Conservation (phyloP, 2,888 invertebrate species). For the Drosophila falleni region DNA sequence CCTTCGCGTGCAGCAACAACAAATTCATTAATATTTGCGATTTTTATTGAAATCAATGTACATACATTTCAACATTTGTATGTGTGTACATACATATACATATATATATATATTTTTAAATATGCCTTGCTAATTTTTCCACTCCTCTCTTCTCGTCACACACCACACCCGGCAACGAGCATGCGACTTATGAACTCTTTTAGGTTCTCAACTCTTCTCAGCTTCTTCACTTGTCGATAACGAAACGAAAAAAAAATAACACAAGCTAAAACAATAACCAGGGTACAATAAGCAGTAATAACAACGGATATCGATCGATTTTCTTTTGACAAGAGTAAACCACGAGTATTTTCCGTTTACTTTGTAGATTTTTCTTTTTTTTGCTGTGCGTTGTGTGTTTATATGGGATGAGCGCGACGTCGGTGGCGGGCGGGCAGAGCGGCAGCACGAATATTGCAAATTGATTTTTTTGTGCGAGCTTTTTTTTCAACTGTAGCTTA, state of each 20-base stretch:
- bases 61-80: constrained; percentile 20
- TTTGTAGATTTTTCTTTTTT: constrained; percentile 22
- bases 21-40: constrained; percentile 60
- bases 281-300: constrained; percentile 25
- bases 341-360: constrained; percentile 24
- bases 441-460: constrained; percentile 49
- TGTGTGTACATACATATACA: not conserved
- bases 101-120: constrained; percentile 32
- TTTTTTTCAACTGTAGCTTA: constrained; percentile 10
- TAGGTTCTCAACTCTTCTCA: constrained; percentile 12
- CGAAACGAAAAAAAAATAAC: constrained; percentile 27
- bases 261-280: constrained; percentile 19
- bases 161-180: constrained; percentile 48
- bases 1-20: constrained; percentile 50
- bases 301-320: constrained; percentile 52
- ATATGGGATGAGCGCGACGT: constrained; percentile 10
- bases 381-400: constrained; percentile 24
- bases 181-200: constrained; percentile 26
- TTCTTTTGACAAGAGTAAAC: constrained; percentile 15
- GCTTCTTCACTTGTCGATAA: constrained; percentile 16
- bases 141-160: constrained; percentile 25
- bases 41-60: constrained; percentile 56
- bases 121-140: constrained; percentile 44
- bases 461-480: constrained; percentile 51
- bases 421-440: constrained; percentile 16